Base-by-base conservation (phyloP, 2,888 invertebrate genomes). In the Hydrotaea cyrtoneurina region DNA sequence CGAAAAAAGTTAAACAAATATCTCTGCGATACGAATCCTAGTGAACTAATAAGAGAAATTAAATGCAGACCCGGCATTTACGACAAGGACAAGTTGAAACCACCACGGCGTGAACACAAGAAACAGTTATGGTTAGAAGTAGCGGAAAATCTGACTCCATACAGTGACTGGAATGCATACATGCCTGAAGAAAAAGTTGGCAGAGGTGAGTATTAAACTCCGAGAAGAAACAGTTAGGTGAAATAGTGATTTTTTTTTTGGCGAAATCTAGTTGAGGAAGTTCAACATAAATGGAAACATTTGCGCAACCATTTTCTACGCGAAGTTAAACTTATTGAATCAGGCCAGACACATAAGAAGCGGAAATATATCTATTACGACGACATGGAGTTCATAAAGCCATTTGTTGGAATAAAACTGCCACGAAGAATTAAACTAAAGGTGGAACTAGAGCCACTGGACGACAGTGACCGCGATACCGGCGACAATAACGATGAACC, bases 21-120 rank as follows among this genome's bases (percentile, higher is more conserved):
- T 46, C 39, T 85, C 73, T 77, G 76, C 46, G 82, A 82, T 74
- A 59, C 77, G 21, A 66, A 82, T 64, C 82, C 82, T 0, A 82
- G 46, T 64, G 85, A 85, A 79, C 80, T 85, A 43, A 85, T 85
- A 23, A 74, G 62, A 17, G 85, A 82, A 82, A 64, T 85, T 21
- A 82, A 80, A 64, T 59, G 69, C n/a, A 73, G 85, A 15, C 85
- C 82, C 0, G 85, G 82, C 2, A 76, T 85, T 23, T 85, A 80
- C 17, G 76, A 85, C 2, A 80, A 55, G 55, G 76, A 79, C 31
- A 73, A 36, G 10, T 46, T 82, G n/a, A 77, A 80, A 15, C 76
- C 59, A n/a, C 85, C 85, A 15, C 50, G 77, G 10, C 76, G 82
- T 0, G 79, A 85, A 3, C 62, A 85, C 13, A 85, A 71, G 39